phyloP scores from a whole-genome alignment of 92 coral and sea anemone genomes.

The Actinostola sp. region DNA sequence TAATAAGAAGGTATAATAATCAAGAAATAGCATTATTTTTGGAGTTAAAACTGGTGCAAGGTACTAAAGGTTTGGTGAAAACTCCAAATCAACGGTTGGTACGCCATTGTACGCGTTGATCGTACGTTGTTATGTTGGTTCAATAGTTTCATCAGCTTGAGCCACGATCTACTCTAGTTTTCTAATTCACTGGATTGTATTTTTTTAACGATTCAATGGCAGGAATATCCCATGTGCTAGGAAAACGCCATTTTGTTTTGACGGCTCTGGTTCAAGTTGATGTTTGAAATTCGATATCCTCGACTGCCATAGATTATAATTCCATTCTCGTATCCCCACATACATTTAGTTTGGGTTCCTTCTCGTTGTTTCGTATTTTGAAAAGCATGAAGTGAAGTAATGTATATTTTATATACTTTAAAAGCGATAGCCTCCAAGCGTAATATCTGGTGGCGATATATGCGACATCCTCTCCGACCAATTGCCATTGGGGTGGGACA shows the following conservation, averaged over 20 bases:
- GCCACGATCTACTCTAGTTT: background rate
- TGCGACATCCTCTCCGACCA: too few species aligned
- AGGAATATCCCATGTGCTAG: constrained; percentile 35
- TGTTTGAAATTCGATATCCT: constrained; percentile 19
- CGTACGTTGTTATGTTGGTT: too few species aligned
- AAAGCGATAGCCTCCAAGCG: constrained; percentile 2
- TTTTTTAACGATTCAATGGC: background rate
- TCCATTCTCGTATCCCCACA: background rate
- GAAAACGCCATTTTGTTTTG: constrained; percentile 55
- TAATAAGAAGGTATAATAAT: background rate
- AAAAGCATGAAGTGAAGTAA: background rate
- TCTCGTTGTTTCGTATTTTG: background rate
- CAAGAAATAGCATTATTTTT: background rate
- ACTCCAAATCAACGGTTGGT: background rate
- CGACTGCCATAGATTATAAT: constrained; percentile 1
- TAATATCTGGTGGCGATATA: background rate
- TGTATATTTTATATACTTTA: background rate
- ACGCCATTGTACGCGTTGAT: too few species aligned
- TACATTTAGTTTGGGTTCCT: background rate
- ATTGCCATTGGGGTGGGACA: constrained; percentile 30
- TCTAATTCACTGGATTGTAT: background rate
- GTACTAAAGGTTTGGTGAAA: constrained; percentile 9
- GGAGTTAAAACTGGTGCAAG: constrained; percentile 1
- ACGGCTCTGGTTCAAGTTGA: constrained; percentile 39
- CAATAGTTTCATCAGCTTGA: background rate